Evolutionary conservation across 2,113 vertebrate species (phyloP), one percentile per base, ranked within the genome.

Genomic region (Etheostoma spectabile): DNA sequence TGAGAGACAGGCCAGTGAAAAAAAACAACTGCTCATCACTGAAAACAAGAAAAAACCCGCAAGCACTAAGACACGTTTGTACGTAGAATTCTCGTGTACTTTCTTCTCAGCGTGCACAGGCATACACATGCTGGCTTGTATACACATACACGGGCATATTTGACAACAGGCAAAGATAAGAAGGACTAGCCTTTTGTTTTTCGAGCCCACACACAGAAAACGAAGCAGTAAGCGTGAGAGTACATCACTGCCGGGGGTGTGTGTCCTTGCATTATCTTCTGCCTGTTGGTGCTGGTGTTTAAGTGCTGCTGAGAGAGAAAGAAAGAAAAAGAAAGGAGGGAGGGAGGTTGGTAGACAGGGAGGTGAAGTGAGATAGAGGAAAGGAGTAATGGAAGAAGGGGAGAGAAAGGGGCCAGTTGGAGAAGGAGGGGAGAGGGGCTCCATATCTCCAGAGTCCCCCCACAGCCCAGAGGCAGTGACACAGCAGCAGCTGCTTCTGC

Each of bases 401-500:
- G 13, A 64, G 61, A 45, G 59, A 45, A 22, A 42, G 61, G 3
- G 5, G 65, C 18, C 16, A 12, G 64, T 42, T 2, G 62, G 22
- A 15, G 46, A 42, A 52, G 21, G 62, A 66, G 72, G 55, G 38
- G 24, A 57, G 55, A 57, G 46, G 74, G 63, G 66, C 21, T 52
- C 64, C 46, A 15, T 77, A 81, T 80, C 79, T 73, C 77, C 33
- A 79, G 42, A 80, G 62, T 77, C 64, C 48, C 18, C 68, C 64
- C 61, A 83, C 59, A 82, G 74, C 84, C 72, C 60, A 80, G 66
- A 63, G 89, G 72, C 89, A 84, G 85, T 88, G 80, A 88, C 85
- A 82, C 78, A 89, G 82, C 80, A 88, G 82, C 90, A 86, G 84
- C 91, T 89, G 90, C 81, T 86, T 46, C 86, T 86, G 66, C 83